Percentiles rank a stretch among this genome's conserved stretches.
phyloP scores from a whole-genome alignment of 2,888 invertebrate genomes.

The Ferrisia virgata region DNA sequence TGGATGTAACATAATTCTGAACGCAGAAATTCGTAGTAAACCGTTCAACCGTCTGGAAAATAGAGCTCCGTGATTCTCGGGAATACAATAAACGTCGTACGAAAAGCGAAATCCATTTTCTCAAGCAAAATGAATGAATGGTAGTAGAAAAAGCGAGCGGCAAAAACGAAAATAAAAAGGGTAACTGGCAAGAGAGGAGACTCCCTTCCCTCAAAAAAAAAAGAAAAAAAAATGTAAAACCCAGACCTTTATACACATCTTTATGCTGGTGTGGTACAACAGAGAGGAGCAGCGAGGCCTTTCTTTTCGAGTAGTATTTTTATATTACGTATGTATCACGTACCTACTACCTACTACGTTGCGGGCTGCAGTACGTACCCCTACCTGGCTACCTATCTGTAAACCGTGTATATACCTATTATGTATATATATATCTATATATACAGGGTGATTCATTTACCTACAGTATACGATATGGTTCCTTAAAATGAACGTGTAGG shows the following conservation, averaged over 20 bases:
- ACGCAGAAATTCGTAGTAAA: conserved; percentile 2
- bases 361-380: no score
- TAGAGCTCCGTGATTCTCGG: conserved; percentile 12
- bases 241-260: neutral
- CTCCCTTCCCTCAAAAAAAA: no score
- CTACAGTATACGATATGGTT: no score
- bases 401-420: no score
- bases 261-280: neutral
- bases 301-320: neutral
- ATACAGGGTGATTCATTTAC: no score
- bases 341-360: no score
- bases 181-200: neutral
- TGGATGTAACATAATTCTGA: conserved; percentile 36
- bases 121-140: conserved; percentile 8
- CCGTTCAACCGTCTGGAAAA: conserved; percentile 30
- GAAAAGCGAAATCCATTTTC: conserved; percentile 30
- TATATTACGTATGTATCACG: neutral
- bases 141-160: neutral
- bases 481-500: no score
- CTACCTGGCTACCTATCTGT: no score
- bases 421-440: no score
- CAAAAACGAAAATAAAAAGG: neutral
- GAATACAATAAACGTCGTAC: conserved; percentile 26
- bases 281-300: no score
- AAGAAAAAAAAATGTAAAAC: neutral